Evolutionary conservation across 1,140 invertebrate species (phyloP), one percentile per base, ranked within the genome.

Genomic region (Gryllus bimaculatus): DNA sequence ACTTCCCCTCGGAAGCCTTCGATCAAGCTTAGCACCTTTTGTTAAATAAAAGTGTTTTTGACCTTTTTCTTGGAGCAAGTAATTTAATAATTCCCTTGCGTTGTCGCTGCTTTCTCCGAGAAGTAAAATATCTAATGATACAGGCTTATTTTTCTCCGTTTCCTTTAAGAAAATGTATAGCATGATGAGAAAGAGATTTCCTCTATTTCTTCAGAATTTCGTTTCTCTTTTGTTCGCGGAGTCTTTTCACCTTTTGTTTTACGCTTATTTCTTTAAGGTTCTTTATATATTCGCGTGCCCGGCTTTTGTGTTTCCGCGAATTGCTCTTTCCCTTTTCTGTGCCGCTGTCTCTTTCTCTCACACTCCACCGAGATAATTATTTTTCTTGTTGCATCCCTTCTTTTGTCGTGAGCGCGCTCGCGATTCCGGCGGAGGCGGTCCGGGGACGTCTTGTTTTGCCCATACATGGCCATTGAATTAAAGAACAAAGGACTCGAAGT

Each of bases 381-480:
- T 77, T 77, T 77, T 47, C 76, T 77, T 77, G 76, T 77, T 77
- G 47, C 76, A 48, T 77, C 48, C 74, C 54, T 66, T 66, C 54
- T 66, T 66, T 66, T 66, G 54, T 66, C 18, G 54, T 10, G 54
- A 66, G 18, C 10, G 54, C 18, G 18, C 54, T 66, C 18, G 54
- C 54, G 54, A 66, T 66, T 66, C 54, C 18, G 54, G 54, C 54
- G 54, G 54, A 66, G 54, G 54, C 10, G 10, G 26, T 39, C 75
- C 75, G 15, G 26, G 48, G 10, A 18, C n/a, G 47, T 47, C 48
- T 20, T 48, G 48, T 49, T 77, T 48, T 20, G 20, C n/a, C 76
- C 76, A 77, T 77, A 77, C 20, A 49, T 77, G 76, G 48, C 48
- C 76, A 77, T 77, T 77, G 48, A 77, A 48, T 77, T 77, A 77